These are phyloP conservation scores for Phrynocephalus vlangalii DNA, from an alignment of 2,797 vertebrate genomes.

Conservation along the genomic window DNA sequence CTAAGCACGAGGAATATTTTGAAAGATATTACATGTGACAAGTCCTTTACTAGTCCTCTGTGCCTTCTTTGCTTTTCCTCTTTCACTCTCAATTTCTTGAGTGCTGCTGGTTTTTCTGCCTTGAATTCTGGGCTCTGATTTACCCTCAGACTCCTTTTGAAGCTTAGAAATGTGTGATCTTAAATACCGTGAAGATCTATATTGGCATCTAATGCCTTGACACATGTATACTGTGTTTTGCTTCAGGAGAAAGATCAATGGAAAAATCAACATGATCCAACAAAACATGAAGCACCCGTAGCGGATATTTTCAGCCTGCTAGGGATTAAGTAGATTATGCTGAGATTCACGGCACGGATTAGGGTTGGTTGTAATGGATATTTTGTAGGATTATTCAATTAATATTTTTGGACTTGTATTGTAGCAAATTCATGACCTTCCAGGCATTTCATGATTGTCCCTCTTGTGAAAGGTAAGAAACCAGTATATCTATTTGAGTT, in stretches of 20 bases:
- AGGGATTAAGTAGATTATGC: slow-evolving; percentile 67
- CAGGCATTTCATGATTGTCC: slow-evolving; percentile 31
- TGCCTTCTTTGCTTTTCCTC: background rate
- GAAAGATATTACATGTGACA: background rate
- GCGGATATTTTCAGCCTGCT: slow-evolving; percentile 60
- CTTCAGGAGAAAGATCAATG: slow-evolving; percentile 56
- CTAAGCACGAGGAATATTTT: background rate
- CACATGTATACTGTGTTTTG: slow-evolving; percentile 53
- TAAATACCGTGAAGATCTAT: slow-evolving; percentile 51
- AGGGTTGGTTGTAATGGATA: slow-evolving; percentile 67
- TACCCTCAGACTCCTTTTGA: slow-evolving; percentile 57
- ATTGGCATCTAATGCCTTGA: slow-evolving; percentile 52
- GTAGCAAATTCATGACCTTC: slow-evolving; percentile 38
- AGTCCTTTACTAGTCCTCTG: background rate
- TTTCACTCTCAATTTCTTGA: background rate
- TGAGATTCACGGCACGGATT: slow-evolving; percentile 67
- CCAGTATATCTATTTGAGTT: background rate
- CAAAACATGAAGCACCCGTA: slow-evolving; percentile 18
- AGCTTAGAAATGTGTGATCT: slow-evolving; percentile 16
- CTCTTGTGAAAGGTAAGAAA: slow-evolving; percentile 26
- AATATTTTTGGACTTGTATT: slow-evolving; percentile 51
- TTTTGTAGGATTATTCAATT: slow-evolving; percentile 53
- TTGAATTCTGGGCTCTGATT: slow-evolving; percentile 52
- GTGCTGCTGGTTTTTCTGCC: slow-evolving; percentile 43
- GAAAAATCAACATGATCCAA: slow-evolving; percentile 63